A percentile compares a stretch with the other conserved stretches of the same genome.
Conservation (phyloP, 1,140 invertebrate species). For the Panagrolaimus sp. region DNA sequence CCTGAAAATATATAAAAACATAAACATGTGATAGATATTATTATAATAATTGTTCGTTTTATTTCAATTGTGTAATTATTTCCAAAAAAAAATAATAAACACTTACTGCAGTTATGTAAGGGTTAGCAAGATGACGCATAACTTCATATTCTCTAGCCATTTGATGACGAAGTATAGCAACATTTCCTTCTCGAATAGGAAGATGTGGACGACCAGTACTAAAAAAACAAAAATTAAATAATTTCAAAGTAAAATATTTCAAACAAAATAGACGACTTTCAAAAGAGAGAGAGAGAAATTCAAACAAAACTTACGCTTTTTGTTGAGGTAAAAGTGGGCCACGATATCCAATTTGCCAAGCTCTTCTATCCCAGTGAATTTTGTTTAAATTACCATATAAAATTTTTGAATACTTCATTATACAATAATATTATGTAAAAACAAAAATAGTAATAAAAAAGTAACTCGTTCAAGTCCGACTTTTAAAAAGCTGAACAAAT, state of each 20-base stretch:
- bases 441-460: too few relatives aligned
- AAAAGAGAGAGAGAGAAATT: background rate
- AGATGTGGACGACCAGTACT: slow-evolving; percentile 48
- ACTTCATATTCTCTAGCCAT: slow-evolving; percentile 49
- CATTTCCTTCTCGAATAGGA: slow-evolving; percentile 31
- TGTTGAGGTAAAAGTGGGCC: slow-evolving; percentile 47
- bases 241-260: slow-evolving; percentile 13
- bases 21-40: background rate
- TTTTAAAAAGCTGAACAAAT: too few relatives aligned
- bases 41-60: background rate
- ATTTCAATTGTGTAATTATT: background rate
- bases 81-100: background rate
- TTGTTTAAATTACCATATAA: slow-evolving; percentile 28
- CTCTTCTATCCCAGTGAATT: slow-evolving; percentile 54
- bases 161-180: slow-evolving; percentile 37
- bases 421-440: too few relatives aligned
- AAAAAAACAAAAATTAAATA: slow-evolving; percentile 21
- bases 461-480: too few relatives aligned
- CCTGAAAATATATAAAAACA: slow-evolving; percentile 23
- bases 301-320: slow-evolving; percentile 47
- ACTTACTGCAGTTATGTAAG: slow-evolving; percentile 51
- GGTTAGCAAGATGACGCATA: slow-evolving; percentile 51
- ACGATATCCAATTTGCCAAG: slow-evolving; percentile 58
- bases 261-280: too few relatives aligned
- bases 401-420: background rate